phyloP scores from a whole-genome alignment of 2,797 vertebrate genomes.

The Galagoides demidoff region DNA sequence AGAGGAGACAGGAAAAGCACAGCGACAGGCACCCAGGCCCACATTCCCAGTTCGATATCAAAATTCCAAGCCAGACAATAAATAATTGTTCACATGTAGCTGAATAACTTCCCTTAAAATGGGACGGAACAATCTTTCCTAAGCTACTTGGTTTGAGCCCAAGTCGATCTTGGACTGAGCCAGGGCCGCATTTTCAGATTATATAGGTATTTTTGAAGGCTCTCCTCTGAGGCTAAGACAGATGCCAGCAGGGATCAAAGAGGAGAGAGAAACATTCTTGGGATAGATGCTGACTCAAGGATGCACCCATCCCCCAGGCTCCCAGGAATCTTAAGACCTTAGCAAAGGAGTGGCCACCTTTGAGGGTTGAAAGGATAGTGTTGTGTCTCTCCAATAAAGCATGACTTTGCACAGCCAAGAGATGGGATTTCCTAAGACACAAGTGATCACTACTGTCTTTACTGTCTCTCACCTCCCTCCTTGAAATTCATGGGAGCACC shows the following conservation, averaged over 20 bases:
- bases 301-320: constrained; percentile 50
- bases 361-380: not conserved
- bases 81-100: constrained; percentile 78
- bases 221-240: constrained; percentile 50
- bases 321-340: not conserved
- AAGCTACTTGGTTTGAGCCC: not conserved
- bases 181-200: constrained; percentile 39
- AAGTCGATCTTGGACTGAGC: not conserved
- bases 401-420: not conserved
- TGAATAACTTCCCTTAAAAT: constrained; percentile 63
- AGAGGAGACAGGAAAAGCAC: constrained; percentile 32
- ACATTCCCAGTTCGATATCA: constrained; percentile 78
- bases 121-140: not conserved
- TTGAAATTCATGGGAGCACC: not conserved
- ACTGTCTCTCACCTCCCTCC: not conserved
- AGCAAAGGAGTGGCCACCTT: not conserved
- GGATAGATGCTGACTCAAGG: constrained; percentile 70
- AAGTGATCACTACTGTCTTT: not conserved
- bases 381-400: not conserved
- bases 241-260: constrained; percentile 79
- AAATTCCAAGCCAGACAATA: constrained; percentile 76
- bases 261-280: constrained; percentile 77
- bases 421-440: not conserved
- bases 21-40: constrained; percentile 65
- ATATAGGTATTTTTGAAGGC: constrained; percentile 52